These are phyloP conservation scores for Pasiphila rectangulata DNA, from an alignment of 2,888 invertebrate genomes.

Conservation along the genomic window DNA sequence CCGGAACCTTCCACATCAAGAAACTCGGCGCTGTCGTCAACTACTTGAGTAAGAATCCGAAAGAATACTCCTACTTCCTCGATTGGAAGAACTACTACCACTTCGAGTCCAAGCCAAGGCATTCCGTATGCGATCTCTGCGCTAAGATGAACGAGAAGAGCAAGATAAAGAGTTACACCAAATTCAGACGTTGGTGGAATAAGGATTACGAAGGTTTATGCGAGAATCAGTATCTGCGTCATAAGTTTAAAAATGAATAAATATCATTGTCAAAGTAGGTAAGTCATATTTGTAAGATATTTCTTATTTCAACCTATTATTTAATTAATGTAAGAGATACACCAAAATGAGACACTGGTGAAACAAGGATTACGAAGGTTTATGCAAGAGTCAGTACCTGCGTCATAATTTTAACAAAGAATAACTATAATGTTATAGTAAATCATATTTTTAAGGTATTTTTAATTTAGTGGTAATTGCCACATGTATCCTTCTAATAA, in stretches of 20 bases:
- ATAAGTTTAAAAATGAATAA: slow-evolving; percentile 35
- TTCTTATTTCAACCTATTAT: no score
- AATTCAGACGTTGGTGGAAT: slow-evolving; percentile 64
- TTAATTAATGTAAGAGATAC: no score
- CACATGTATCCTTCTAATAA: no score
- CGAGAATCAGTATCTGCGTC: slow-evolving; percentile 40
- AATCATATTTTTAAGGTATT: no score
- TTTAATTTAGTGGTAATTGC: no score
- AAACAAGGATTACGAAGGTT: slow-evolving; percentile 50
- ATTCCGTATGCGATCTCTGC: slow-evolving; percentile 59
- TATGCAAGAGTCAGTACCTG: slow-evolving; percentile 46
- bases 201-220: slow-evolving; percentile 51
- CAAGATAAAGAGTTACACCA: slow-evolving; percentile 24
- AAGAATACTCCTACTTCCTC: slow-evolving; percentile 57
- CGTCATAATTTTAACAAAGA: slow-evolving; percentile 38
- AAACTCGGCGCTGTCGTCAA: slow-evolving; percentile 60
- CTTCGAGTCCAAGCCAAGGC: slow-evolving; percentile 45
- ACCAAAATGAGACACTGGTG: slow-evolving; percentile 58
- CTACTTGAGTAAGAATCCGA: slow-evolving; percentile 54
- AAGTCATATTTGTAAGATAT: no score
- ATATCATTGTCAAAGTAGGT: no score
- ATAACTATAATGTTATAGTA: no score
- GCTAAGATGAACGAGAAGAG: slow-evolving; percentile 46
- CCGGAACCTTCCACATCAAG: slow-evolving; percentile 50
- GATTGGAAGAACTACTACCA: slow-evolving; percentile 68